A percentile compares a stretch with the other conserved stretches of the same genome.
Conservation (phyloP, 2,888 invertebrate genomes). For the Epirrita christyi region DNA sequence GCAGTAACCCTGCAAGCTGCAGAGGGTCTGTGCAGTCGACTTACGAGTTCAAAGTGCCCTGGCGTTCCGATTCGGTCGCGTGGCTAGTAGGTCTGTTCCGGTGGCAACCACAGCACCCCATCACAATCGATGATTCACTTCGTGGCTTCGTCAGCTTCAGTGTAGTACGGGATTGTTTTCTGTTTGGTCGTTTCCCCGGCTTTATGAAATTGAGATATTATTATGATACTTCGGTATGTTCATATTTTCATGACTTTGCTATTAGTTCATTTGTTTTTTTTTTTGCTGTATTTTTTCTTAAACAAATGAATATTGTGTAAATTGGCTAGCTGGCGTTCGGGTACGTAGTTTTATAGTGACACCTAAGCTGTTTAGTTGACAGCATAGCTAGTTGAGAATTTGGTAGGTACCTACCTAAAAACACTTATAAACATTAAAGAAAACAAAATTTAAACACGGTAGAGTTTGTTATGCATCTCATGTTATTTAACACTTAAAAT, state of each 20-base stretch:
- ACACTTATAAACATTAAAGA: too few species aligned
- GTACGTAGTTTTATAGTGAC: too few species aligned
- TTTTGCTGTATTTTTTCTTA: not conserved
- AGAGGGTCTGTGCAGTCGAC: slow-evolving; percentile 44
- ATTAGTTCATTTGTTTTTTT: too few species aligned
- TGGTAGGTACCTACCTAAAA: too few species aligned
- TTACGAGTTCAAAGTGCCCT: slow-evolving; percentile 37
- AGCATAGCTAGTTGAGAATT: too few species aligned
- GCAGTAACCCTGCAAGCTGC: slow-evolving; percentile 65
- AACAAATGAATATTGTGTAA: not conserved
- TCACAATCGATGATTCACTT: slow-evolving; percentile 57
- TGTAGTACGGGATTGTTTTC: slow-evolving; percentile 47
- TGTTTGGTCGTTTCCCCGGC: slow-evolving; percentile 36
- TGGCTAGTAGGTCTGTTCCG: slow-evolving; percentile 51
- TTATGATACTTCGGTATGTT: slow-evolving; percentile 78
- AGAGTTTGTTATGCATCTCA: too few species aligned
- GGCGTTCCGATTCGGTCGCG: slow-evolving; percentile 57
- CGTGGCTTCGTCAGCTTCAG: slow-evolving; percentile 44
- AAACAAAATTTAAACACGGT: too few species aligned
- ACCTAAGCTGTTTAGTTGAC: too few species aligned
- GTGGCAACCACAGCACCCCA: slow-evolving; percentile 65
- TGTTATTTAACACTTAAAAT: too few species aligned
- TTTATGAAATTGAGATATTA: slow-evolving; percentile 77
- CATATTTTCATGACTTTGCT: slow-evolving; percentile 5
- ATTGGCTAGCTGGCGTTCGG: too few species aligned